Conservation (phyloP, 2,888 invertebrate genomes). For the Campoplex capitator region DNA sequence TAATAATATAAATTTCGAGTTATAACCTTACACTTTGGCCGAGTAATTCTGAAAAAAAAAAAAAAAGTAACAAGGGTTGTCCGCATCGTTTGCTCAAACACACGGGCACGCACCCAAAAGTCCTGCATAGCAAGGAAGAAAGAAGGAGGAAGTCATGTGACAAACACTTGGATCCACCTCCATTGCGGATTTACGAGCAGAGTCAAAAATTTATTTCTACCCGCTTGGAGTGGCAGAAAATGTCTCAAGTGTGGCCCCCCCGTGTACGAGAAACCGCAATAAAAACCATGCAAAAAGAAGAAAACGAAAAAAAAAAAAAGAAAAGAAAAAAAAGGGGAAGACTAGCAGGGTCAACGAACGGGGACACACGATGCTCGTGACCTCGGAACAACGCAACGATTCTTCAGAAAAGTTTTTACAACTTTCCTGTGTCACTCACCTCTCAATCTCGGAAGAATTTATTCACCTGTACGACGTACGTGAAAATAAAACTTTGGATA, state of each 20-base stretch:
- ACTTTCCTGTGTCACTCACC: conserved; percentile 19
- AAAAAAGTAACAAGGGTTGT: neutral
- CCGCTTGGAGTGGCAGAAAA: conserved; percentile 35
- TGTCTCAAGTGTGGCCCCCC: conserved; percentile 50
- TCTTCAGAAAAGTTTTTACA: conserved; percentile 27
- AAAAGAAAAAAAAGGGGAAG: conserved; percentile 20
- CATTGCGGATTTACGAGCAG: conserved; percentile 53
- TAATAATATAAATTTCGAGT: too few species aligned
- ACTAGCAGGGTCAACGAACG: conserved; percentile 49
- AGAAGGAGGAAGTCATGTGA: conserved; percentile 31
- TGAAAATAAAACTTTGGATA: neutral
- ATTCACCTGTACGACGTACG: neutral
- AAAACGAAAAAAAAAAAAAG: conserved; percentile 22
- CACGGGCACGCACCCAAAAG: conserved; percentile 14
- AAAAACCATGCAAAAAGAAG: conserved; percentile 37
- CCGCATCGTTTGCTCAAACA: too few species aligned
- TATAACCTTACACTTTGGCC: too few species aligned
- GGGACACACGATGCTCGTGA: conserved; percentile 41
- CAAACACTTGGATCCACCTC: conserved; percentile 33
- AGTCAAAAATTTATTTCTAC: conserved; percentile 59
- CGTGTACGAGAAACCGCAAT: conserved; percentile 44
- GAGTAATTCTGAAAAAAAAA: neutral
- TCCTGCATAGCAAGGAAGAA: neutral
- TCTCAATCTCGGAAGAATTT: conserved; percentile 21
- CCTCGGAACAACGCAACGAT: conserved; percentile 25